Evolutionary conservation across 2,888 invertebrate species (phyloP).

Genomic region (Eilema griseolum): DNA sequence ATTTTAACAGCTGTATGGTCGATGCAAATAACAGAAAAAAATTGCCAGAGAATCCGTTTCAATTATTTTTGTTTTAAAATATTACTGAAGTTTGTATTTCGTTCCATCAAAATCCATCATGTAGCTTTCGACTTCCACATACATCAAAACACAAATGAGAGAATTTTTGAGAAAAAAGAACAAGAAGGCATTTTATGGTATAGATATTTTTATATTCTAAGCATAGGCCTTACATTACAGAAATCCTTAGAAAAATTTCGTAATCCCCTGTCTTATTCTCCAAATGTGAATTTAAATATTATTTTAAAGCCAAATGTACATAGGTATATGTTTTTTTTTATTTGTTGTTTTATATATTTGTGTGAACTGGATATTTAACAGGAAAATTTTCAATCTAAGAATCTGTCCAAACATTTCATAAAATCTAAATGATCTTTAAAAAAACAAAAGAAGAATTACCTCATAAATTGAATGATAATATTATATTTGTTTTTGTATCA

Average conservation of each 20-base stretch:
- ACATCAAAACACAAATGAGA: background rate
- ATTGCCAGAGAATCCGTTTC: background rate
- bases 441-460: background rate
- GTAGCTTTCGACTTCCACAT: background rate
- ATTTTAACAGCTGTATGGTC: background rate
- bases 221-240: background rate
- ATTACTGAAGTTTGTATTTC: background rate
- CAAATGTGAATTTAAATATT: background rate
- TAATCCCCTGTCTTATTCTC: background rate
- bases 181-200: no score
- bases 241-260: no score
- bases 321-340: no score
- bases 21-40: background rate
- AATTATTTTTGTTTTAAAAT: background rate
- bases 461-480: background rate
- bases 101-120: slow-evolving; percentile 4
- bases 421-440: no score
- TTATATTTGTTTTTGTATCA: background rate
- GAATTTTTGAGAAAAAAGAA: background rate
- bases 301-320: background rate
- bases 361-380: background rate
- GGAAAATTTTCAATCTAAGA: background rate
- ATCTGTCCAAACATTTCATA: background rate
- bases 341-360: background rate
- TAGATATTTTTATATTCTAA: no score